Evolutionary conservation across 2,888 invertebrate genomes (phyloP).

Genomic region (Folsomia manolachei): DNA sequence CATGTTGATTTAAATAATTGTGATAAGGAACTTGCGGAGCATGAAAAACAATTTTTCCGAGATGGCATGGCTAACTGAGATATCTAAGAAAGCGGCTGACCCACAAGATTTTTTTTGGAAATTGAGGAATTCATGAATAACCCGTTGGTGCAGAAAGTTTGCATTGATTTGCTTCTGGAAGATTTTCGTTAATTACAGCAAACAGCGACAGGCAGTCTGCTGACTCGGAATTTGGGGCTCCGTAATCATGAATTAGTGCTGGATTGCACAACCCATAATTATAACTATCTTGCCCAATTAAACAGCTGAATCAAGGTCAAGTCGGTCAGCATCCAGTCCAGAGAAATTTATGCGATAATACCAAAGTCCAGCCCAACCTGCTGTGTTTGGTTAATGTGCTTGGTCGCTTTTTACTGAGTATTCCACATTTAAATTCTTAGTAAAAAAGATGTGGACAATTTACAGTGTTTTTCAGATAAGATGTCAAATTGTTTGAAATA

Average conservation of each 20-base stretch:
- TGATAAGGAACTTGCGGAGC: neutral
- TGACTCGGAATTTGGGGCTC: neutral
- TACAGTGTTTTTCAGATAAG: too few species aligned
- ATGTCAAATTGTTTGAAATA: too few species aligned
- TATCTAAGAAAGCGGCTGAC: neutral
- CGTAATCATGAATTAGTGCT: neutral
- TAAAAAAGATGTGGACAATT: too few species aligned
- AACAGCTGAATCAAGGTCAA: neutral
- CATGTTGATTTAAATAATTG: neutral
- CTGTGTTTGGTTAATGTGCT: too few species aligned
- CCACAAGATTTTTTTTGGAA: too few species aligned
- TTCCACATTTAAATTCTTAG: too few species aligned
- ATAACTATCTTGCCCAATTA: conserved; percentile 1
- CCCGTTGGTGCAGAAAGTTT: neutral
- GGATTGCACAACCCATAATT: neutral
- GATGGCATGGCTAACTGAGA: neutral
- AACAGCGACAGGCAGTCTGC: conserved; percentile 5
- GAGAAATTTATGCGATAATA: too few species aligned
- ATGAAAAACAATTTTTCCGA: neutral
- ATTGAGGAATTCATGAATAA: neutral
- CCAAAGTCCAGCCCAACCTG: too few species aligned
- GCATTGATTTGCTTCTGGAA: neutral
- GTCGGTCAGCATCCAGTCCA: neutral
- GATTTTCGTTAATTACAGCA: neutral
- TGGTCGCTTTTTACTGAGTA: too few species aligned